phyloP scores from a whole-genome alignment of 2,797 vertebrate species.

The Galago senegalensis region DNA sequence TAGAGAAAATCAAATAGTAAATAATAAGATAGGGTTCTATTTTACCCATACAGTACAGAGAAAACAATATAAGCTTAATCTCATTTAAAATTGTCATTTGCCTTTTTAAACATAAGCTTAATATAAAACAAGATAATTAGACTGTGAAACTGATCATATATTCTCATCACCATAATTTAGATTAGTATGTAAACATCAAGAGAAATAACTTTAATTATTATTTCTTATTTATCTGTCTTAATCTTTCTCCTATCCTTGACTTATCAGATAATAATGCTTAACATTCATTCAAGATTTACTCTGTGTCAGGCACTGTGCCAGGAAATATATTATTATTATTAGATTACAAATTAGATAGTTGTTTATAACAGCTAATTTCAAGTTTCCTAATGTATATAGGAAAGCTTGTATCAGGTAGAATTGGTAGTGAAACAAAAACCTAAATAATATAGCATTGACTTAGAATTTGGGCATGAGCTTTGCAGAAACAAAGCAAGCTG shows the following conservation, averaged over 20 bases:
- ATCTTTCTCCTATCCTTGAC: not conserved
- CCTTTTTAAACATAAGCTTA: constrained; percentile 48
- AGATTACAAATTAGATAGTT: not conserved
- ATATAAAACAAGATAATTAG: not conserved
- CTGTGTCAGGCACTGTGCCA: not conserved
- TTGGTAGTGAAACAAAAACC: constrained; percentile 56
- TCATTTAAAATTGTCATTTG: not conserved
- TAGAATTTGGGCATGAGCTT: not conserved
- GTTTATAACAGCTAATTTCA: not conserved
- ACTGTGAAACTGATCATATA: not conserved
- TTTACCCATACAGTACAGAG: not conserved
- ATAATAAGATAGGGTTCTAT: not conserved
- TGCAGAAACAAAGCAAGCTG: not conserved
- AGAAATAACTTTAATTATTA: not conserved
- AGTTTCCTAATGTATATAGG: not conserved
- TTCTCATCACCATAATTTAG: not conserved
- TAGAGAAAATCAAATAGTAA: constrained; percentile 21
- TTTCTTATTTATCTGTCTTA: not conserved
- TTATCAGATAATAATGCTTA: not conserved
- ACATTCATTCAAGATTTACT: not conserved
- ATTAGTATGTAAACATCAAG: not conserved
- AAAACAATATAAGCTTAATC: not conserved
- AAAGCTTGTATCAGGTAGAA: not conserved
- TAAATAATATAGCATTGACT: constrained; percentile 67
- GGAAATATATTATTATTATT: not conserved